These are phyloP conservation scores for Cantharis nigra DNA, from an alignment of 2,888 invertebrate species.

Conservation along the genomic window DNA sequence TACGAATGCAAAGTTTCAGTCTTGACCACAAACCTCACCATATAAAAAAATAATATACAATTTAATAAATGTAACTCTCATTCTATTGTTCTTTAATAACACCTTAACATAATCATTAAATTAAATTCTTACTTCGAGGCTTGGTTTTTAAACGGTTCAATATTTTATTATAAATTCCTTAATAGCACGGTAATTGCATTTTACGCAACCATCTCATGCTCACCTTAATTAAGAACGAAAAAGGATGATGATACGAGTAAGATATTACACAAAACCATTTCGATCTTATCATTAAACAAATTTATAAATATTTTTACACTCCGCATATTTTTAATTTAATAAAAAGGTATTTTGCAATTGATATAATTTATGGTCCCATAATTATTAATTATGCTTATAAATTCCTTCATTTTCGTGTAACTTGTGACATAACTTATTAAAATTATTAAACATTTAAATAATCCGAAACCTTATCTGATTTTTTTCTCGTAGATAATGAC, in stretches of 20 bases:
- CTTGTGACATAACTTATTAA: background rate
- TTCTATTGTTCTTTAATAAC: background rate
- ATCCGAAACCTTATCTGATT: background rate
- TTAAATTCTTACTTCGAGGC: background rate
- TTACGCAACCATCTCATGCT: background rate
- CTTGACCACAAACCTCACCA: background rate
- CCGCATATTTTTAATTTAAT: background rate
- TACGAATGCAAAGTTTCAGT: background rate
- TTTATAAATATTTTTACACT: background rate
- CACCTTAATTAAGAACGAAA: background rate
- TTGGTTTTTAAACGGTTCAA: background rate
- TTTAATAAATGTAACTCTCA: background rate
- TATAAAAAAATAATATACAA: background rate
- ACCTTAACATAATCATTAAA: background rate
- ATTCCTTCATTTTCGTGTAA: background rate
- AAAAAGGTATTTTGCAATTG: background rate
- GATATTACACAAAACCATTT: background rate
- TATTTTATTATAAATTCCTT: background rate
- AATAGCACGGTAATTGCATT: background rate
- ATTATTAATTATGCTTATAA: background rate
- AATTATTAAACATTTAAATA: background rate
- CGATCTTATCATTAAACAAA: background rate
- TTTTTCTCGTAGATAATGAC: background rate
- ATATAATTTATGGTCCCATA: background rate
- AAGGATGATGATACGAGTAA: background rate